Conservation (phyloP, 2,888 invertebrate species). For the Cheilosia urbana region DNA sequence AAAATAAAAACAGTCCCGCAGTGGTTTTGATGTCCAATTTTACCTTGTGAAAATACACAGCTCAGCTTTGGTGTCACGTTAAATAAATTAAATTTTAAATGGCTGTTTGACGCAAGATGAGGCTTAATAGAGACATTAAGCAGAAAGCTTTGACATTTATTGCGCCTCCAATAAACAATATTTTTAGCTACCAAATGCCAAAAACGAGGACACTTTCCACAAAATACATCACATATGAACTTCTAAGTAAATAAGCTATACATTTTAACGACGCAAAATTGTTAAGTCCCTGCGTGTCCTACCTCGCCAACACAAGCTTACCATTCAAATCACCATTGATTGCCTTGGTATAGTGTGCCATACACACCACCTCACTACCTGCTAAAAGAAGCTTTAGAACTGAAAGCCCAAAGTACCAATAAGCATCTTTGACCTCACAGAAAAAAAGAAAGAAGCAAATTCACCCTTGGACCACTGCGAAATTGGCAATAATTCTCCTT, state of each 20-base stretch:
- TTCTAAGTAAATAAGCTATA: not conserved
- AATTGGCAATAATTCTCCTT: conserved; percentile 71
- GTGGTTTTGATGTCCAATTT: too few species aligned
- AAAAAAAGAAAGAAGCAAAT: not conserved
- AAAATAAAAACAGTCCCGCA: too few species aligned
- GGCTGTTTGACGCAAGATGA: too few species aligned
- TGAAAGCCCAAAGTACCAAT: conserved; percentile 30
- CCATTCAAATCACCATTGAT: not conserved
- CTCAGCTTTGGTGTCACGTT: too few species aligned
- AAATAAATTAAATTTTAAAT: too few species aligned
- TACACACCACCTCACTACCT: conserved; percentile 8
- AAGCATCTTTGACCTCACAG: conserved; percentile 37
- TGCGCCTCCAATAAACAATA: too few species aligned
- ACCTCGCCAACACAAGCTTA: not conserved
- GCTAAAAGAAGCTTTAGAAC: conserved; percentile 25
- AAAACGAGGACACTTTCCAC: too few species aligned
- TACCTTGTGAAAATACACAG: too few species aligned
- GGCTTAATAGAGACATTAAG: too few species aligned
- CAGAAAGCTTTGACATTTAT: too few species aligned
- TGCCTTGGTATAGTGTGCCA: not conserved
- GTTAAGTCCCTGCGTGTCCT: not conserved
- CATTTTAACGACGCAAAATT: not conserved
- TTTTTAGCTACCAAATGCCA: too few species aligned
- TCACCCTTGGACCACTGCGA: conserved; percentile 45
- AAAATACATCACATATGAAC: not conserved